Conservation (phyloP, 2,113 vertebrate species). For the Meles meles region DNA sequence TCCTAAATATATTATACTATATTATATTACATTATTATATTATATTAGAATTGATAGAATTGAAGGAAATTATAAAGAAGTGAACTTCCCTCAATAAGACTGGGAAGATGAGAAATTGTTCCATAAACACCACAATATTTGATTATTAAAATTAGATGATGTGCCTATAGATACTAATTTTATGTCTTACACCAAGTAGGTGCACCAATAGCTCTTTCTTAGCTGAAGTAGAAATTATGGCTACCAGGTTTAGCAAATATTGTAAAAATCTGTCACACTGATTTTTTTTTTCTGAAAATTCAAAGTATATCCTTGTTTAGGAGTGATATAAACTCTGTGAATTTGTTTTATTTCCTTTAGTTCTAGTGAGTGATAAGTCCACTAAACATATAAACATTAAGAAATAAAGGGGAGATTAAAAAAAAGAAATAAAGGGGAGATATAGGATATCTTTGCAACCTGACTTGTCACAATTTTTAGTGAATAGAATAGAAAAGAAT, state of each 20-base stretch:
- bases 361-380: background rate
- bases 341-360: background rate
- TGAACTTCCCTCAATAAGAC: background rate
- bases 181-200: background rate
- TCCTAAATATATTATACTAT: background rate
- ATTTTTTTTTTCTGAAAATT: background rate
- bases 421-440: conserved; percentile 50
- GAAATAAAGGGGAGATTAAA: conserved; percentile 43
- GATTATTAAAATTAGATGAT: background rate
- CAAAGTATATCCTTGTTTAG: background rate
- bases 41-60: background rate
- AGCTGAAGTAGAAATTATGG: background rate
- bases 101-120: background rate
- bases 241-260: background rate
- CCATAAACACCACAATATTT: background rate
- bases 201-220: background rate
- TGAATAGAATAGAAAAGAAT: conserved; percentile 60
- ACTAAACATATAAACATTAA: background rate
- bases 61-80: background rate
- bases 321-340: background rate
- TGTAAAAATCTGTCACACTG: background rate
- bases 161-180: background rate
- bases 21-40: background rate
- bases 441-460: conserved; percentile 43
- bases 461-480: conserved; percentile 61